phyloP scores from a whole-genome alignment of 2,797 vertebrate species.

The Acanthurus tractus region DNA sequence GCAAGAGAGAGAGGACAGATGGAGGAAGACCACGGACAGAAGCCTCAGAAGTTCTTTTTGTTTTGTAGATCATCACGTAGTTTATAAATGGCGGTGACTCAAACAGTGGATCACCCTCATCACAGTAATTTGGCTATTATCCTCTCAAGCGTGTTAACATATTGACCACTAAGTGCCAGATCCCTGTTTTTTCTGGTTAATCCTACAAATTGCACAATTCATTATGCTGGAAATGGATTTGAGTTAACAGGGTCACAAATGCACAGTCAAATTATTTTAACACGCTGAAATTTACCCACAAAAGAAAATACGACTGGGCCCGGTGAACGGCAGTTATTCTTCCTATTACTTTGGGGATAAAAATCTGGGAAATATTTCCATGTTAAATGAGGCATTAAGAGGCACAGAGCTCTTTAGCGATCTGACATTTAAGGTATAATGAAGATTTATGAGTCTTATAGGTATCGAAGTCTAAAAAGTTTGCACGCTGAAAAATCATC shows the following conservation, averaged over 20 bases:
- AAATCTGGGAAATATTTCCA: slow-evolving; percentile 60
- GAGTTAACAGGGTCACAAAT: slow-evolving; percentile 28
- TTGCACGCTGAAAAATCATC: slow-evolving; percentile 43
- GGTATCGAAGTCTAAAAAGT: slow-evolving; percentile 41
- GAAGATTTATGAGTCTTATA: slow-evolving; percentile 61
- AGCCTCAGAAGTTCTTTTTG: slow-evolving; percentile 1
- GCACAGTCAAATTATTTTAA: slow-evolving; percentile 29
- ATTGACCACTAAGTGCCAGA: slow-evolving; percentile 16
- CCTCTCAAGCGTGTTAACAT: slow-evolving; percentile 23
- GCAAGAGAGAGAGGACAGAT: slow-evolving; percentile 26
- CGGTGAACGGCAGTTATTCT: slow-evolving; percentile 43
- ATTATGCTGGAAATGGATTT: slow-evolving; percentile 22
- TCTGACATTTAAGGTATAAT: slow-evolving; percentile 68
- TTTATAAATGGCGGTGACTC: background rate
- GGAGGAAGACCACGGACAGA: slow-evolving; percentile 1
- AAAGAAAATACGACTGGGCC: slow-evolving; percentile 34
- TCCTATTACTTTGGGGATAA: slow-evolving; percentile 36
- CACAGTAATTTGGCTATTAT: slow-evolving; percentile 45
- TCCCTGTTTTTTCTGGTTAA: slow-evolving; percentile 8
- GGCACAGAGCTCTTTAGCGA: slow-evolving; percentile 59
- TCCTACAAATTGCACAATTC: slow-evolving; percentile 8
- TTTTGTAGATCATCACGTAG: background rate
- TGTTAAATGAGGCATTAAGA: slow-evolving; percentile 73
- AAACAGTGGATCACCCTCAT: slow-evolving; percentile 26
- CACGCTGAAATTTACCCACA: slow-evolving; percentile 28